phyloP scores from a whole-genome alignment of 2,888 invertebrate genomes.

The Heteromyza rotundicornis region DNA sequence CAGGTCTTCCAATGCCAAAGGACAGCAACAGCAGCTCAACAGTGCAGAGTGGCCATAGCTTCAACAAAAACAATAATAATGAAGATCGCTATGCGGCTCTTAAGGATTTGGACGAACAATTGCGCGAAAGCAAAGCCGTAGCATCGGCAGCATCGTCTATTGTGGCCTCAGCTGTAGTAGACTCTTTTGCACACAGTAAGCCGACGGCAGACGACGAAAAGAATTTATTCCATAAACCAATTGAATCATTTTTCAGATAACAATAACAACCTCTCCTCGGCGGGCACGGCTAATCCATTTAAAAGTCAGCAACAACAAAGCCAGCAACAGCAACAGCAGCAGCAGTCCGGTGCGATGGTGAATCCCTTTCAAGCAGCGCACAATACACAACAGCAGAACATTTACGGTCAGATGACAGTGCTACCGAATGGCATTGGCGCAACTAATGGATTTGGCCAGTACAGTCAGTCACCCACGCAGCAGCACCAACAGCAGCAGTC shows the following conservation, averaged over 20 bases:
- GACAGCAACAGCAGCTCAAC: slow-evolving; percentile 35
- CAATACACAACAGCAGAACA: slow-evolving; percentile 43
- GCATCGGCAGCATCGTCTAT: slow-evolving; percentile 43
- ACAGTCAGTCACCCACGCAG: slow-evolving; percentile 12
- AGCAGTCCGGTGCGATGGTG: slow-evolving; percentile 39
- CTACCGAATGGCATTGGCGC: slow-evolving; percentile 54
- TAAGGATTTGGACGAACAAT: slow-evolving; percentile 86
- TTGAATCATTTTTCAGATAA: slow-evolving; percentile 11
- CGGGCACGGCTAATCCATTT: slow-evolving; percentile 54
- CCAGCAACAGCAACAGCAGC: too few relatives aligned
- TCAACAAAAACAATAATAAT: slow-evolving; percentile 39
- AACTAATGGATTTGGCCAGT: slow-evolving; percentile 24
- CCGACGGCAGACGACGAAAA: neutral
- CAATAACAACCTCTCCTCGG: slow-evolving; percentile 10
- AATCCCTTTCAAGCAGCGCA: slow-evolving; percentile 57
- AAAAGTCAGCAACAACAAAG: too few relatives aligned
- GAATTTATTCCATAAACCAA: neutral
- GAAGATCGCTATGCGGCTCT: slow-evolving; percentile 95
- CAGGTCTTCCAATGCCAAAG: slow-evolving; percentile 57
- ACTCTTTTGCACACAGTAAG: slow-evolving; percentile 46
- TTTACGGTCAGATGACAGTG: slow-evolving; percentile 57
- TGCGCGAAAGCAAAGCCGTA: slow-evolving; percentile 65
- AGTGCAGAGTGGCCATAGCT: slow-evolving; percentile 30
- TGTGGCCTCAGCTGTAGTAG: slow-evolving; percentile 41
- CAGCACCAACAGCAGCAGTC: slow-evolving; percentile 31